These are phyloP conservation scores for Theristicus caerulescens DNA, from an alignment of 2,113 vertebrate genomes.

Conservation along the genomic window DNA sequence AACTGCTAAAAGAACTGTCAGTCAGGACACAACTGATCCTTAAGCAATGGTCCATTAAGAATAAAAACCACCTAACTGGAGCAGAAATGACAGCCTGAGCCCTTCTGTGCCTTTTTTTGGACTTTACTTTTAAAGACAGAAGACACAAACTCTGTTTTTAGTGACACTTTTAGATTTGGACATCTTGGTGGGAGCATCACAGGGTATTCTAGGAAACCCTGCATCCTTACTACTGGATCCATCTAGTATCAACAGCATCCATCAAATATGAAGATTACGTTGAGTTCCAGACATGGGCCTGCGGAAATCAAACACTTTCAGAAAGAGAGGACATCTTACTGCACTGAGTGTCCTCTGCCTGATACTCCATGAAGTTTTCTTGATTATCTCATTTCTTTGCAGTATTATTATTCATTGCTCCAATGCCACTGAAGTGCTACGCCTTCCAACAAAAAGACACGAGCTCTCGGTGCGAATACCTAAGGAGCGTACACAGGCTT, in stretches of 20 bases:
- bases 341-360: background rate
- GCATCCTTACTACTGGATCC: background rate
- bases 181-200: background rate
- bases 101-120: accelerated
- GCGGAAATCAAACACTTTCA: background rate
- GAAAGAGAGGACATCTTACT: background rate
- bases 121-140: background rate
- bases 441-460: background rate
- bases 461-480: background rate
- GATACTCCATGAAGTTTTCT: background rate
- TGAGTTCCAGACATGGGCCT: background rate
- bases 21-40: background rate
- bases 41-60: background rate
- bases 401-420: background rate
- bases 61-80: background rate
- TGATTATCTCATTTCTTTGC: background rate
- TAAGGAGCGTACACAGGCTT: background rate
- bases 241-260: background rate
- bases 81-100: background rate
- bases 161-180: background rate
- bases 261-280: background rate
- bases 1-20: background rate
- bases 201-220: background rate
- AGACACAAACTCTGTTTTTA: background rate
- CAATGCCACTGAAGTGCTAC: background rate